Evolutionary conservation across 2,797 vertebrate species (phyloP).

Genomic region (Poecilia velifera): DNA sequence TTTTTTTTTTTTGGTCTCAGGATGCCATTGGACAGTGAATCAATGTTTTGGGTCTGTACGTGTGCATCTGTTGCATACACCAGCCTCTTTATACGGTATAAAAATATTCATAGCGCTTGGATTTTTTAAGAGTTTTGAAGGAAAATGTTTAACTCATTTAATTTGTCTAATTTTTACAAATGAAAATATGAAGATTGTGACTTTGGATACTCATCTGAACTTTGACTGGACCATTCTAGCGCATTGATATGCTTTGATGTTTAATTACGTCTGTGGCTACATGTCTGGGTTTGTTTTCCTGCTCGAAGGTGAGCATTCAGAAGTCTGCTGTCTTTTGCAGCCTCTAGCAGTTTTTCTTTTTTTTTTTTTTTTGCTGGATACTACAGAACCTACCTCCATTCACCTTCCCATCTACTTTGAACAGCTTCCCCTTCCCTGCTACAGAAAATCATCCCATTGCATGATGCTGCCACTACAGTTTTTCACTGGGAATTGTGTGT

Average conservation of each 20-base stretch:
- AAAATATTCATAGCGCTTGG: not conserved
- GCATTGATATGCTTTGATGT: not conserved
- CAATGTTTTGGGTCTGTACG: constrained; percentile 2
- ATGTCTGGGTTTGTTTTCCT: not conserved
- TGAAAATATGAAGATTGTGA: not conserved
- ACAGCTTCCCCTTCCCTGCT: not conserved
- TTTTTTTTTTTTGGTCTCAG: constrained; percentile 19
- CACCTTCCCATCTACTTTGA: not conserved
- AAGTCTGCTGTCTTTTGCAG: not conserved
- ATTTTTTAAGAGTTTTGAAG: not conserved
- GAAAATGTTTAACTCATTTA: not conserved
- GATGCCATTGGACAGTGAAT: constrained; percentile 18
- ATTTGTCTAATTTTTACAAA: not conserved
- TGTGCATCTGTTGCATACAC: constrained; percentile 7
- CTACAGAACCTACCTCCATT: not conserved
- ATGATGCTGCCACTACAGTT: not conserved
- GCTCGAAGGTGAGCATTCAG: not conserved
- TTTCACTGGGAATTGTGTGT: not conserved
- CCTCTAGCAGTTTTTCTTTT: not conserved
- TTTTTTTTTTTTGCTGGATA: not conserved
- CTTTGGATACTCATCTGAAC: not conserved
- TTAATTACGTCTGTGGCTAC: not conserved
- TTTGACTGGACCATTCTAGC: not conserved
- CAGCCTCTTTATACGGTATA: constrained; percentile 8
- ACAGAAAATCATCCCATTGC: not conserved